Conservation (phyloP, 1,140 invertebrate species). For the Cydia amplana region DNA sequence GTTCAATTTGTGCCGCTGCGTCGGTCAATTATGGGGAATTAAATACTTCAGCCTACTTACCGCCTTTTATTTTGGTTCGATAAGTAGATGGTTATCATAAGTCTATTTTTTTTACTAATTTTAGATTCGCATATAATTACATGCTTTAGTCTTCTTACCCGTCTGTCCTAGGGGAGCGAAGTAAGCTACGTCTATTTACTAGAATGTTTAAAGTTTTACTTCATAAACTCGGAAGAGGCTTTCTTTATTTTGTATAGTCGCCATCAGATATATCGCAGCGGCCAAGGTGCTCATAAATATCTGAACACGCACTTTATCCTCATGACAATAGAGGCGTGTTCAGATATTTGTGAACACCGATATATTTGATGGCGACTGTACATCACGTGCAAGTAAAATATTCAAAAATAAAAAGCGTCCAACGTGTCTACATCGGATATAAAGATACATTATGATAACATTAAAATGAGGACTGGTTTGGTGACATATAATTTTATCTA, state of each 20-base stretch:
- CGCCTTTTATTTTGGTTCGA: constrained; percentile 24
- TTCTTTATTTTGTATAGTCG: no score
- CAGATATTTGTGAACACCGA: no score
- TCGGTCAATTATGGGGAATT: constrained; percentile 41
- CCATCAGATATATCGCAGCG: no score
- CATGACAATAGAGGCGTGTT: no score
- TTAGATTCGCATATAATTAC: background rate
- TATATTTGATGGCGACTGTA: no score
- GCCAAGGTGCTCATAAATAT: no score
- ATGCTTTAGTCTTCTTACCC: background rate
- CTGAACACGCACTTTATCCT: no score
- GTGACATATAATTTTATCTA: constrained; percentile 12
- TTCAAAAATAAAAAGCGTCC: background rate
- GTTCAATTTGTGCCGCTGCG: constrained; percentile 37
- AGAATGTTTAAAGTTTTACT: no score
- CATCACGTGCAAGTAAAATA: no score
- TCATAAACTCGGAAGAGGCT: no score
- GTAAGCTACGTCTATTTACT: no score
- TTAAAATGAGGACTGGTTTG: background rate
- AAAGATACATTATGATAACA: background rate
- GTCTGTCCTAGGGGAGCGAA: no score
- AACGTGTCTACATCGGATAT: background rate
- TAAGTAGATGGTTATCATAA: constrained; percentile 19
- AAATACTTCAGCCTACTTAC: constrained; percentile 33
- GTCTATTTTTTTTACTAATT: background rate